Conservation (phyloP, 2,797 vertebrate genomes). For the Peromyscus melanophrys region DNA sequence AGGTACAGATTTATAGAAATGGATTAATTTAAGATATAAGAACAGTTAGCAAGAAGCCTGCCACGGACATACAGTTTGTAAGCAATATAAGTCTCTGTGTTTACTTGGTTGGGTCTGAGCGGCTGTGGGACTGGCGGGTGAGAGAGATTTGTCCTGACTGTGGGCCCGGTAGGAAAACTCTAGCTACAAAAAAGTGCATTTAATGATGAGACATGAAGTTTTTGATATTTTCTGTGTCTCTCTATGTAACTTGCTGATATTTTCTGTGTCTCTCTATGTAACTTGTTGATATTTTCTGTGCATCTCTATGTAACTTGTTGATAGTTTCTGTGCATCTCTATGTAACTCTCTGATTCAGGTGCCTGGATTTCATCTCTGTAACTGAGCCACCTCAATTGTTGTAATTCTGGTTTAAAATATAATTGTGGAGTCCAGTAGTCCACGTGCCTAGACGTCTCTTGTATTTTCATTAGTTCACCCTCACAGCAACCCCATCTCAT, state of each 20-base stretch:
- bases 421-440: not conserved
- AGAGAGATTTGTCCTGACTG: no score
- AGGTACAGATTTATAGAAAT: no score
- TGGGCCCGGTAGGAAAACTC: no score
- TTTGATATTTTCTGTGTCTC: not conserved
- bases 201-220: not conserved
- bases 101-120: no score
- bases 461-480: not conserved
- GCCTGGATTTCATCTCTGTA: slow-evolving; percentile 1
- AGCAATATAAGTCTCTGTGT: no score
- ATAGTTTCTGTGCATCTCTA: not conserved
- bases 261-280: not conserved
- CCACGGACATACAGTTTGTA: no score
- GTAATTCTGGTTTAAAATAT: not conserved
- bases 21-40: no score
- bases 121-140: no score
- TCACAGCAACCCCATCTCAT: not conserved
- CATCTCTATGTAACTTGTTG: not conserved
- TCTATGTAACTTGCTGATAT: not conserved
- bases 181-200: no score
- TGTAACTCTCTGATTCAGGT: not conserved
- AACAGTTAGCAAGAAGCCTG: no score
- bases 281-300: not conserved
- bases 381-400: not conserved
- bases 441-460: not conserved